A percentile compares a stretch with the other conserved stretches of the same genome.
Evolutionary conservation across 2,888 invertebrate species (phyloP).

Genomic region (Drosophila merina): DNA sequence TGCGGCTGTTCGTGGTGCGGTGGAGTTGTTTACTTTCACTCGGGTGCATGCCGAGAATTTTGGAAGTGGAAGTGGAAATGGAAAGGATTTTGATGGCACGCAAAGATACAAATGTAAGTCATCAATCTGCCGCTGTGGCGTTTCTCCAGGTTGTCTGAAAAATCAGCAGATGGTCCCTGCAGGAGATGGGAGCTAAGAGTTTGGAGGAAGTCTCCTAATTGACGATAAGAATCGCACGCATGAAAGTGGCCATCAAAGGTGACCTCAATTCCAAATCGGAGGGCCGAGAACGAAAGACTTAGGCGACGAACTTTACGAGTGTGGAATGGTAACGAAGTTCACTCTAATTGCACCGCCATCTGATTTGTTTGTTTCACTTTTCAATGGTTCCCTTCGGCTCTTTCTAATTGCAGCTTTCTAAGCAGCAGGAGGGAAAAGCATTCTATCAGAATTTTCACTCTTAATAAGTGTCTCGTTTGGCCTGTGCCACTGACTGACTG

Average conservation of each 20-base stretch:
- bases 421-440: constrained; percentile 53
- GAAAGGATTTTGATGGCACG: constrained; percentile 53
- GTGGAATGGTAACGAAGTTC: constrained; percentile 50
- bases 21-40: constrained; percentile 60
- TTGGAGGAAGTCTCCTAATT: constrained; percentile 55
- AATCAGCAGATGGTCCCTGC: constrained; percentile 1
- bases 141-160: constrained; percentile 24
- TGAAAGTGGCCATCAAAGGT: constrained; percentile 44
- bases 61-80: constrained; percentile 39
- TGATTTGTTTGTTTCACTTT: constrained; percentile 70
- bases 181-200: not conserved
- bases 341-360: constrained; percentile 52
- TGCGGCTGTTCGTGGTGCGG: not conserved
- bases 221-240: constrained; percentile 62
- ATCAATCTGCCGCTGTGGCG: constrained; percentile 25
- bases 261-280: constrained; percentile 31
- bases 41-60: constrained; percentile 47
- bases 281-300: constrained; percentile 36
- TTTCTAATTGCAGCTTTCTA: constrained; percentile 68
- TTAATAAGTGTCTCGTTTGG: constrained; percentile 73
- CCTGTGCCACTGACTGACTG: constrained; percentile 73
- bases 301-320: constrained; percentile 42
- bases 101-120: constrained; percentile 41
- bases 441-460: constrained; percentile 75
- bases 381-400: constrained; percentile 44